Evolutionary conservation across 1,140 invertebrate genomes (phyloP).

Genomic region (Matsumurasca onukii): DNA sequence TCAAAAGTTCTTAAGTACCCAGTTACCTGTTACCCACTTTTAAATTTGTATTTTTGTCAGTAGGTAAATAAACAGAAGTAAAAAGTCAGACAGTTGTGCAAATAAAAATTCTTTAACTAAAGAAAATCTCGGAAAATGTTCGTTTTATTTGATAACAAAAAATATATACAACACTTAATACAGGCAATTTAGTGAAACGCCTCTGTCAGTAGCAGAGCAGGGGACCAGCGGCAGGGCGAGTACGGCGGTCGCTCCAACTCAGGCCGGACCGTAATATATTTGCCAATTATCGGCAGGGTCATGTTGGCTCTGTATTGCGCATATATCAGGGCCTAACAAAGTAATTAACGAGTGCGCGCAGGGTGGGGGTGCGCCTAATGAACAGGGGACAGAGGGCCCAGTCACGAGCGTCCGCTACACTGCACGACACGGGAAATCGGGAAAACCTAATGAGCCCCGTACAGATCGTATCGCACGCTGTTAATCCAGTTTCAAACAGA

Average conservation of each 20-base stretch:
- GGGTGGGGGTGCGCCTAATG: slow-evolving; percentile 10
- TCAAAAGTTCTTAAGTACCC: too few species aligned
- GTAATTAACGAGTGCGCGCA: slow-evolving; percentile 12
- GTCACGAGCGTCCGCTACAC: slow-evolving; percentile 1
- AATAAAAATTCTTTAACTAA: too few species aligned
- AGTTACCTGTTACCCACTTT: too few species aligned
- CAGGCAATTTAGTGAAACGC: neutral
- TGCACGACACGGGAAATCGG: neutral
- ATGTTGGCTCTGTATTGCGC: slow-evolving; percentile 19
- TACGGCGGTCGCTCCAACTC: too few species aligned
- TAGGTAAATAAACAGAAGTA: too few species aligned
- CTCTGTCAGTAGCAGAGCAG: neutral
- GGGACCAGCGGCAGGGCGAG: too few species aligned
- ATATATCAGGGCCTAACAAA: slow-evolving; percentile 23
- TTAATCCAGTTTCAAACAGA: neutral
- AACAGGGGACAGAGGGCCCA: slow-evolving; percentile 6
- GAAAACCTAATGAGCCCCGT: neutral
- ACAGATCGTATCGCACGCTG: neutral
- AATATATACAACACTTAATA: too few species aligned
- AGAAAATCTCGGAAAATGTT: too few species aligned
- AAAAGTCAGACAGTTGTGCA: too few species aligned
- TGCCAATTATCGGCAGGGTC: slow-evolving; percentile 22
- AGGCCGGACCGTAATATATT: slow-evolving; percentile 12
- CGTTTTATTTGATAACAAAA: too few species aligned
- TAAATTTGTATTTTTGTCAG: too few species aligned